Evolutionary conservation across 2,888 invertebrate genomes (phyloP), one percentile per base, ranked within the genome.

Genomic region (Eilema caniola): DNA sequence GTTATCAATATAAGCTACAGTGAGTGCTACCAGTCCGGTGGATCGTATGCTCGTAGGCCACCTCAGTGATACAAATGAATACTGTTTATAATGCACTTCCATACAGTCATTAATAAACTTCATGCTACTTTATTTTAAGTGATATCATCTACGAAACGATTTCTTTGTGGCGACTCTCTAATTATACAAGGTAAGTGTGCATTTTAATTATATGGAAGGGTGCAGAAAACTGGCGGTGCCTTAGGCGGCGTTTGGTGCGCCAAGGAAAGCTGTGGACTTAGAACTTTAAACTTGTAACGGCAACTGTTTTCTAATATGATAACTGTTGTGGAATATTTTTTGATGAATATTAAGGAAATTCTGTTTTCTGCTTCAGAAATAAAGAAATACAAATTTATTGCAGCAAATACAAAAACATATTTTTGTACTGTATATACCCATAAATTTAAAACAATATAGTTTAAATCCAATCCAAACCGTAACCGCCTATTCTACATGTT

Each of bases 201-300:
- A 88, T 91, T 93, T 91, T 93, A 94, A 94, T 93, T 93, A 91
- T 86, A 93, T 85, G 82, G 89, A 85, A 86, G 91, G 91, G 90
- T 88, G 90, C 87, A 89, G 90, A 87, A 90, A 88, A 86, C 85
- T 85, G 83, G 83, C 74, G 84, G 80, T 80, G 89, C 92, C 85
- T 75, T 81, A 76, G 90, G 91, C 90, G 70, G 59, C 28, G 66
- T 75, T 69, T 65, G 66, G 74, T 75, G 31, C 65, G 24, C 37
- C 70, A 61, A 62, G 61, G 70, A 71, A 85, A 72, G 73, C 83
- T 86, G 53, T 66, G 85, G 75, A 88, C 83, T 85, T 85, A 37
- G 47, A 67, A 70, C 72, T 65, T 77, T 67, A 65, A 64, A 64
- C 47, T 24, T 28, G 67, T 61, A 4, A 56, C 57, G n/a, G n/a